Evolutionary conservation across 2,113 vertebrate species (phyloP).

Genomic region (Podilymbus podiceps): DNA sequence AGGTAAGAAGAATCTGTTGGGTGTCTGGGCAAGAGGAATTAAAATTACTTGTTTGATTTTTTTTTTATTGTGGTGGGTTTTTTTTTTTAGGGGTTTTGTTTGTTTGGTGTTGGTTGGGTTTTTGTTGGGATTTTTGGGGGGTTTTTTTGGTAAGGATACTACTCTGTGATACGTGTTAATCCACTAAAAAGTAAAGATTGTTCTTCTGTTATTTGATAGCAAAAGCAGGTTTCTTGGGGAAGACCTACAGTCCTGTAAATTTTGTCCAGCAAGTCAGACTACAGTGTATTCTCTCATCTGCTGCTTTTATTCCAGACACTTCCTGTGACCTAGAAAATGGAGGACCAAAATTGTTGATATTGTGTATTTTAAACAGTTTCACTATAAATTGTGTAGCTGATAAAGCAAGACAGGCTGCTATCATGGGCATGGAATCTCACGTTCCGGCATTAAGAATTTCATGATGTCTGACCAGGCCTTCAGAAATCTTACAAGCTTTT

Average conservation of each 20-base stretch:
- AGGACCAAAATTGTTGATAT: not conserved
- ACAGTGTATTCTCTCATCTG: not conserved
- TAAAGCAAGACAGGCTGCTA: not conserved
- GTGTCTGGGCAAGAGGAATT: not conserved
- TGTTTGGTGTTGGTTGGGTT: too few species aligned
- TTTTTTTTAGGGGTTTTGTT: too few species aligned
- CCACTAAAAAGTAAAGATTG: not conserved
- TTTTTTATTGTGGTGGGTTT: too few species aligned
- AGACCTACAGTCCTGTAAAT: not conserved
- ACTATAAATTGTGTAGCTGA: not conserved
- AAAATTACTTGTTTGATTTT: not conserved
- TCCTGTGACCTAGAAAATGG: not conserved
- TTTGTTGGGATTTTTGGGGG: too few species aligned
- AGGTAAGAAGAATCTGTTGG: slow-evolving; percentile 75
- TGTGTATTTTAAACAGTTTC: not conserved
- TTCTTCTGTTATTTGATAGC: not conserved
- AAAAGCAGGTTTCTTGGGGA: not conserved
- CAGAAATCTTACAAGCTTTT: not conserved
- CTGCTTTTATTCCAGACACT: not conserved
- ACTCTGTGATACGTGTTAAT: not conserved
- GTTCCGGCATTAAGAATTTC: not conserved
- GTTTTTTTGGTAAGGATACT: not conserved
- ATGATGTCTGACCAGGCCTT: not conserved
- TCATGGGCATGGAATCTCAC: not conserved
- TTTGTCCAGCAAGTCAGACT: not conserved